Percentiles rank a stretch among this genome's conserved stretches.
phyloP scores from a whole-genome alignment of 1,140 invertebrate species.

The Nymphalis io region DNA sequence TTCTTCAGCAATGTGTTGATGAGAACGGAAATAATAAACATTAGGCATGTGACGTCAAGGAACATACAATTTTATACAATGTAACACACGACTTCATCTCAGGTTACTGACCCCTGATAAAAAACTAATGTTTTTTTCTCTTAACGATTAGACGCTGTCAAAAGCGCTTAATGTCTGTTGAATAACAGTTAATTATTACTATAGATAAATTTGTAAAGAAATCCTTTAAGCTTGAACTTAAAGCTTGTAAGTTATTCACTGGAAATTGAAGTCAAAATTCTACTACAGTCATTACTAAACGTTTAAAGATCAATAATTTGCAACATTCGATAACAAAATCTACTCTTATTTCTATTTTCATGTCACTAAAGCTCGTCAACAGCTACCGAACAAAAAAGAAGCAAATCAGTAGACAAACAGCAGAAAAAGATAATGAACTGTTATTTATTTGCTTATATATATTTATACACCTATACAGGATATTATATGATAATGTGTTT shows the following conservation, averaged over 20 bases:
- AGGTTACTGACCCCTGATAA: constrained; percentile 22
- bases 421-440: no score
- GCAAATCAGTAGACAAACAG: no score
- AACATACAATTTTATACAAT: constrained; percentile 19
- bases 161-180: constrained; percentile 7
- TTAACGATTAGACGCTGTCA: constrained; percentile 9
- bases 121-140: constrained; percentile 25
- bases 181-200: background rate
- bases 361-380: no score
- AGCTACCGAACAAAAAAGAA: no score
- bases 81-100: constrained; percentile 11
- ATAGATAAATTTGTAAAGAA: background rate
- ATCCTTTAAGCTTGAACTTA: background rate
- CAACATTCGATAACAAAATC: no score
- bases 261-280: background rate
- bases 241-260: background rate
- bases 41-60: constrained; percentile 17
- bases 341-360: no score
- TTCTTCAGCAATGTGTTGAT: background rate
- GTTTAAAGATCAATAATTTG: no score
- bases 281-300: no score
- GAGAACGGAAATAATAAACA: constrained; percentile 18
- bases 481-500: no score
- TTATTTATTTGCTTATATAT: no score
- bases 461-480: no score